Conservation (phyloP, 2,888 invertebrate genomes). For the Diarsia rubi region DNA sequence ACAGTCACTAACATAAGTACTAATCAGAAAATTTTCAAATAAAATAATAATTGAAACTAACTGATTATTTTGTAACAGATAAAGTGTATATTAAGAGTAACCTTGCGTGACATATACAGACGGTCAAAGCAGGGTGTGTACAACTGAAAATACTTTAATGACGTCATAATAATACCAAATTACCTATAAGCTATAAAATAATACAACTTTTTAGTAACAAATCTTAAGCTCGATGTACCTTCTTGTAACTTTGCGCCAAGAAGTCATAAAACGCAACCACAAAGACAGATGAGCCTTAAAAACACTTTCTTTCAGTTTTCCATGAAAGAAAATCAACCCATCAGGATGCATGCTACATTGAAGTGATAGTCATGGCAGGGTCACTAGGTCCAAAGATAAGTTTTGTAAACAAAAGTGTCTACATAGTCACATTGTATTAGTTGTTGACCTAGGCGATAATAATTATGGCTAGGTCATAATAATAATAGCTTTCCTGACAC, state of each 20-base stretch:
- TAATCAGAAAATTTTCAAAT: not conserved
- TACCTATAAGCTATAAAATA: not conserved
- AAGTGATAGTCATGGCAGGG: not conserved
- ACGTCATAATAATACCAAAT: not conserved
- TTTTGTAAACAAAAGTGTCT: not conserved
- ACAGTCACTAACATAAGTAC: constrained; percentile 3
- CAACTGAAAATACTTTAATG: not conserved
- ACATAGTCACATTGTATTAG: constrained; percentile 2
- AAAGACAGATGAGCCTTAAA: not conserved
- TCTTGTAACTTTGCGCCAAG: not conserved
- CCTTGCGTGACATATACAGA: not conserved
- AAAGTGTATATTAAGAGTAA: not conserved
- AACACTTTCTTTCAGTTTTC: not conserved
- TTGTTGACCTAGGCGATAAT: constrained; percentile 25
- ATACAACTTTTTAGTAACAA: not conserved
- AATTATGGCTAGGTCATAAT: constrained; percentile 15
- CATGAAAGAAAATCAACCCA: not conserved
- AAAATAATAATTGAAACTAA: not conserved
- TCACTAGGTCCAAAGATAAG: not conserved
- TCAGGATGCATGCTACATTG: not conserved
- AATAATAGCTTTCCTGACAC: not conserved
- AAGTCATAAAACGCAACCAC: not conserved
- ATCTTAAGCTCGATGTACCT: not conserved
- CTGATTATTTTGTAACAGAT: not conserved
- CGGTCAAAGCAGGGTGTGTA: not conserved